Conservation (phyloP, 2,888 invertebrate species). For the Dysmachus trigonus region DNA sequence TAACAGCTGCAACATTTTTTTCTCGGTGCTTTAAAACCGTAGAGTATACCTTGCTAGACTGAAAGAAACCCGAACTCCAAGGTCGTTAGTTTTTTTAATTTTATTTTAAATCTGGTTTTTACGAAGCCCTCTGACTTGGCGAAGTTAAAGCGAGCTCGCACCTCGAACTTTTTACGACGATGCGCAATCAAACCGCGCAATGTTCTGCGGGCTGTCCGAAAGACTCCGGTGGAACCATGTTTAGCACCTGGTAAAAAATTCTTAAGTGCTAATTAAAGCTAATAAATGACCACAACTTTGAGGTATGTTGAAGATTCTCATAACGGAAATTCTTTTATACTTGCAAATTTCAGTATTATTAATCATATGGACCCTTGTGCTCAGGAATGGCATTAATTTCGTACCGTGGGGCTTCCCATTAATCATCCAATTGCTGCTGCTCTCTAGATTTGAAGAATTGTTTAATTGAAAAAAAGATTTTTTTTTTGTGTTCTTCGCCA, state of each 20-base stretch:
- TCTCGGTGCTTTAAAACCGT: not conserved
- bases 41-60: not conserved
- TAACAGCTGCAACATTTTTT: not conserved
- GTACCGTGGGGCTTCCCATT: not conserved
- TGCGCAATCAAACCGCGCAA: not conserved
- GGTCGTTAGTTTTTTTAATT: conserved; percentile 38
- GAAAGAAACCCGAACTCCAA: not conserved
- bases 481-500: not conserved
- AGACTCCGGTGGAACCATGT: not conserved
- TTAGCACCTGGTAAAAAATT: not conserved
- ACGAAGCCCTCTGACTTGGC: not conserved
- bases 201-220: not conserved
- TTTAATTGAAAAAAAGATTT: conserved; percentile 22
- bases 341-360: not conserved
- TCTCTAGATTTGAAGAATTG: conserved; percentile 21
- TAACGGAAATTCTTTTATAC: conserved; percentile 25
- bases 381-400: conserved; percentile 3
- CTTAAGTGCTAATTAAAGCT: conserved; percentile 36
- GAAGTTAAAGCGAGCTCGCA: not conserved
- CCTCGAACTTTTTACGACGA: not conserved
- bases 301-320: not conserved
- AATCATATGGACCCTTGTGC: not conserved
- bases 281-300: conserved; percentile 18
- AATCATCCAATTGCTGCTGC: conserved; percentile 16
- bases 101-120: not conserved